phyloP scores from a whole-genome alignment of 2,113 vertebrate genomes.

The Leptosomus discolor region DNA sequence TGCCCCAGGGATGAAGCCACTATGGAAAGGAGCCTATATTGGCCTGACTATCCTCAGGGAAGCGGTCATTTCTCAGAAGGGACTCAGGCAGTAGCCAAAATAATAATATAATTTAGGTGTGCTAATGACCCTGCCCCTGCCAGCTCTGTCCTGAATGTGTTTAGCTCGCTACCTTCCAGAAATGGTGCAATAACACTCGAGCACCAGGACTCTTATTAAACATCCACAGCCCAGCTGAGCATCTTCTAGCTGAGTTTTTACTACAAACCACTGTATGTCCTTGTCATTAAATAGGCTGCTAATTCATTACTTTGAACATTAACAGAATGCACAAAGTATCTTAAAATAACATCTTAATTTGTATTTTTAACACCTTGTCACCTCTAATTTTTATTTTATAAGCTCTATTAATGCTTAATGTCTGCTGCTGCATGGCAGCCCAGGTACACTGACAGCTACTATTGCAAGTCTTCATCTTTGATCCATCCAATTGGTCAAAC shows the following conservation, averaged over 20 bases:
- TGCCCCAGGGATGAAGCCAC: neutral
- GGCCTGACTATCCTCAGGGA: neutral
- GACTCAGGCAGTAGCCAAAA: neutral
- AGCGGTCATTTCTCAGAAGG: neutral
- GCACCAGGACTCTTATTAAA: neutral
- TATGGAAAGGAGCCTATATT: neutral
- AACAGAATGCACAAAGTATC: constrained; percentile 18
- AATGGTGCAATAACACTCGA: neutral
- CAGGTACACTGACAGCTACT: neutral
- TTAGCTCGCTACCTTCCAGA: neutral
- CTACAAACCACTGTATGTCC: neutral
- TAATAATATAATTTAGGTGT: neutral
- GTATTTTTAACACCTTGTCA: neutral
- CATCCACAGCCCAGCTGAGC: neutral
- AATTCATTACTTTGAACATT: constrained; percentile 8
- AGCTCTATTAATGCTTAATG: constrained; percentile 12
- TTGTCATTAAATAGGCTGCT: constrained; percentile 14
- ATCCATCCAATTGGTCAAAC: neutral
- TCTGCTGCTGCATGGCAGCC: neutral
- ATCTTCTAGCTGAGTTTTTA: neutral
- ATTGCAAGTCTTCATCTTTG: neutral
- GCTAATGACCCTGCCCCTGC: neutral
- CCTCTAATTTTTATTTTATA: constrained; percentile 31
- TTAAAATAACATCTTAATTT: constrained; percentile 21
- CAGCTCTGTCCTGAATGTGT: neutral